Percentiles rank a stretch among this genome's conserved stretches.
phyloP scores from a whole-genome alignment of 1,140 invertebrate genomes.

The Daktulosphaira vitifoliae region DNA sequence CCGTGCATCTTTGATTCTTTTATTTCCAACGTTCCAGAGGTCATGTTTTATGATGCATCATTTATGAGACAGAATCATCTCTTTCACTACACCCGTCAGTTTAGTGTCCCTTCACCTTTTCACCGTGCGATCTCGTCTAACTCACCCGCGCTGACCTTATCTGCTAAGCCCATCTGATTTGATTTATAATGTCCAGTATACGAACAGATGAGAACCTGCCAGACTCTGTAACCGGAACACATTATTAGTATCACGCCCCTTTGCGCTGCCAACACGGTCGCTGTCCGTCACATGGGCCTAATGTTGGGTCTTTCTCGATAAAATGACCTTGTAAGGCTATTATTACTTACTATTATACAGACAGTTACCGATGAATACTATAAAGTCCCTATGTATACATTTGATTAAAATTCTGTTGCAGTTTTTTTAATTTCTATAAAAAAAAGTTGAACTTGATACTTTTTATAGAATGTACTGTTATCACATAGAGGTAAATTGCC shows the following conservation, averaged over 20 bases:
- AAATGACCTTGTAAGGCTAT: constrained; percentile 11
- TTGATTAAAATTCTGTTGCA: too few species aligned
- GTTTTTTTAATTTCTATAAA: too few species aligned
- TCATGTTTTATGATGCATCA: background rate
- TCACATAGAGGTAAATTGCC: too few species aligned
- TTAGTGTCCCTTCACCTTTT: constrained; percentile 1
- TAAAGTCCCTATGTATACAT: too few species aligned
- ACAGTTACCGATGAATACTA: too few species aligned
- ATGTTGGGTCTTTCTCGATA: constrained; percentile 10
- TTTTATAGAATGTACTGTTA: too few species aligned
- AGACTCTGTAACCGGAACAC: constrained; percentile 25
- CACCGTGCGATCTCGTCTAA: background rate
- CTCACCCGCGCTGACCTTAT: background rate
- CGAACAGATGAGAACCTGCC: constrained; percentile 2
- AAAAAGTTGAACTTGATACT: too few species aligned
- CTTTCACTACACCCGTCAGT: too few species aligned
- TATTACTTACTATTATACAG: too few species aligned
- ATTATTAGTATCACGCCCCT: constrained; percentile 29
- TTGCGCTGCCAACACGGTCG: constrained; percentile 7
- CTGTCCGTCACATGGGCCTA: background rate
- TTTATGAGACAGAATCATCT: background rate
- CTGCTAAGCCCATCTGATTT: constrained; percentile 9
- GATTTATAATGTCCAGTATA: constrained; percentile 11
- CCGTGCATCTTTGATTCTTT: too few species aligned
- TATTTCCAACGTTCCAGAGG: background rate